Evolutionary conservation across 2,888 invertebrate species (phyloP).

Genomic region (Philonicus albiceps): DNA sequence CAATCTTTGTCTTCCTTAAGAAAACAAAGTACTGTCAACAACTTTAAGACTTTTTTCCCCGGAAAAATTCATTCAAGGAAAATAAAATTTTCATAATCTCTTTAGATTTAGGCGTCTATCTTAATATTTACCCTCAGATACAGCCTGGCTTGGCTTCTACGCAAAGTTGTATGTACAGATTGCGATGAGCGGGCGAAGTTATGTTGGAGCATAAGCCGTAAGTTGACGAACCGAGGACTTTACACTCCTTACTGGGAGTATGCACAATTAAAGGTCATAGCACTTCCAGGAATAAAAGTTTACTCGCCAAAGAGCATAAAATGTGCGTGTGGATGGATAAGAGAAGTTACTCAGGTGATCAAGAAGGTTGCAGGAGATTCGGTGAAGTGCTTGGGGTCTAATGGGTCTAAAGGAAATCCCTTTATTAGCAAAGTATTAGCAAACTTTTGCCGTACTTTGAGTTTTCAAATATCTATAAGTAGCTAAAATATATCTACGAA

Average conservation of each 20-base stretch:
- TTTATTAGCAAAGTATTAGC: not conserved
- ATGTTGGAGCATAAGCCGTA: not conserved
- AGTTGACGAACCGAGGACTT: not conserved
- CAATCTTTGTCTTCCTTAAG: not conserved
- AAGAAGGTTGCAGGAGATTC: not conserved
- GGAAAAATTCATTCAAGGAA: not conserved
- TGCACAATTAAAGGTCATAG: slow-evolving; percentile 12
- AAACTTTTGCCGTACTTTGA: not conserved
- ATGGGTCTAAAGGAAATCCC: not conserved
- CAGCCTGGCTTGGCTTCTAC: not conserved
- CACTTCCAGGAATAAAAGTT: not conserved
- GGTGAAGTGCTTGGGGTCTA: not conserved
- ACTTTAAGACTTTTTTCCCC: not conserved
- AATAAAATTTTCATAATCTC: not conserved
- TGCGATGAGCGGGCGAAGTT: not conserved
- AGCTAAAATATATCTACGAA: not conserved
- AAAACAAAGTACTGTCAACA: not conserved
- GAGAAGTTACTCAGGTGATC: not conserved
- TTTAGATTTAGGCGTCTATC: not conserved
- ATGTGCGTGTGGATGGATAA: not conserved
- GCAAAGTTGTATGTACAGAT: not conserved
- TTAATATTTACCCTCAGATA: not conserved
- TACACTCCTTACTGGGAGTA: not conserved
- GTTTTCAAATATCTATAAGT: not conserved
- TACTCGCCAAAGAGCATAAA: not conserved